phyloP scores from a whole-genome alignment of 35 echinoderm and acorn worm genomes.

The Ptychodera flava region DNA sequence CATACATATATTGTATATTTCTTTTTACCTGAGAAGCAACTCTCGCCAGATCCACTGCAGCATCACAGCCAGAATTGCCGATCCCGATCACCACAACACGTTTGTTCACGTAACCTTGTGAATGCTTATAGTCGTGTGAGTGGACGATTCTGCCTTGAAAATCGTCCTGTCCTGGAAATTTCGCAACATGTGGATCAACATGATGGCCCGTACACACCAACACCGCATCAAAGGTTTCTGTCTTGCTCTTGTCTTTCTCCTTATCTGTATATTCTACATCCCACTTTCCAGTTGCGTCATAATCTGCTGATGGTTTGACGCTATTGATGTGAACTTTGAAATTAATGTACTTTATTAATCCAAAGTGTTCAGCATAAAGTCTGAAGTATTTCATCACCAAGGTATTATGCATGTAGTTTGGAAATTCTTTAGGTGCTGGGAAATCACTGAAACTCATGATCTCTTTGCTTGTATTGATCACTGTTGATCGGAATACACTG shows the following conservation, averaged over 20 bases:
- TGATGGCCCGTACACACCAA: too few species aligned
- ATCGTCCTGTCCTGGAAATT: conserved; percentile 54
- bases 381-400: too few species aligned
- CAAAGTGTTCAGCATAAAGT: conserved; percentile 63
- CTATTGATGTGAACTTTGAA: conserved; percentile 35
- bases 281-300: too few species aligned
- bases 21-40: neutral
- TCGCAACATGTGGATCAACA: too few species aligned
- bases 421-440: conserved; percentile 63
- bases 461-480: too few species aligned
- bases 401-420: too few species aligned
- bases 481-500: too few species aligned
- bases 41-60: too few species aligned
- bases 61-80: too few species aligned
- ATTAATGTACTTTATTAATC: conserved; percentile 48
- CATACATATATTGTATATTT: neutral
- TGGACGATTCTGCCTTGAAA: conserved; percentile 60
- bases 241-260: conserved; percentile 12
- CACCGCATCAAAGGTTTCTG: conserved; percentile 57
- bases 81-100: too few species aligned
- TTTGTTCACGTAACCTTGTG: conserved; percentile 2
- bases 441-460: conserved; percentile 70
- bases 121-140: conserved; percentile 79
- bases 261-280: too few species aligned
- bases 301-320: conserved; percentile 48